Conservation (phyloP, 2,888 invertebrate species). For the Caenorhabditis japonica region DNA sequence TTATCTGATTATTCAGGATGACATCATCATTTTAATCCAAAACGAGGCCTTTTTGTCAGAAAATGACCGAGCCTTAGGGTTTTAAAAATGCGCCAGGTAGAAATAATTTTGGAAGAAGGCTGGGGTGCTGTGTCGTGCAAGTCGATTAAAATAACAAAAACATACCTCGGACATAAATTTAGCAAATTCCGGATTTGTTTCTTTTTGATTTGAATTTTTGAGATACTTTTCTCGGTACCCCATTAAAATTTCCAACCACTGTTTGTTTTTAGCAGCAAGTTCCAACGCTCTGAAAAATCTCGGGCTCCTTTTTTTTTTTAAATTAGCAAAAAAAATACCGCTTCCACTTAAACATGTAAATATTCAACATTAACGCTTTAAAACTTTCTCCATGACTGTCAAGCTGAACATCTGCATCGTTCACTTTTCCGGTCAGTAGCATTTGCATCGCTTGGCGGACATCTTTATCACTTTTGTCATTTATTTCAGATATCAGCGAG, state of each 20-base stretch:
- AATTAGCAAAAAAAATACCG: slow-evolving; percentile 80
- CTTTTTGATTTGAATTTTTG: slow-evolving; percentile 79
- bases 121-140: no score
- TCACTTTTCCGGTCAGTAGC: slow-evolving; percentile 68
- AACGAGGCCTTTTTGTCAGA: no score
- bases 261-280: slow-evolving; percentile 84
- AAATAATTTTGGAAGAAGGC: no score
- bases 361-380: slow-evolving; percentile 84
- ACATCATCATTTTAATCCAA: no score
- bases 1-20: no score
- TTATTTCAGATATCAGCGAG: slow-evolving; percentile 65
- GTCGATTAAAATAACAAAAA: neutral
- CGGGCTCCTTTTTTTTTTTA: no score
- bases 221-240: slow-evolving; percentile 83
- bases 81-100: no score
- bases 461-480: slow-evolving; percentile 69
- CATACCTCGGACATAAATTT: slow-evolving; percentile 65
- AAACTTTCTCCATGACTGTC: slow-evolving; percentile 81
- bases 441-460: slow-evolving; percentile 80
- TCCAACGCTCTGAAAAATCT: slow-evolving; percentile 83
- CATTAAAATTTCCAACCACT: slow-evolving; percentile 84
- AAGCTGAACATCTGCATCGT: slow-evolving; percentile 84
- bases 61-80: no score
- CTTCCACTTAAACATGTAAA: slow-evolving; percentile 85
- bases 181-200: slow-evolving; percentile 77